Evolutionary conservation across 2,113 vertebrate species (phyloP), one percentile per base, ranked within the genome.

Genomic region (Alethe castanea): DNA sequence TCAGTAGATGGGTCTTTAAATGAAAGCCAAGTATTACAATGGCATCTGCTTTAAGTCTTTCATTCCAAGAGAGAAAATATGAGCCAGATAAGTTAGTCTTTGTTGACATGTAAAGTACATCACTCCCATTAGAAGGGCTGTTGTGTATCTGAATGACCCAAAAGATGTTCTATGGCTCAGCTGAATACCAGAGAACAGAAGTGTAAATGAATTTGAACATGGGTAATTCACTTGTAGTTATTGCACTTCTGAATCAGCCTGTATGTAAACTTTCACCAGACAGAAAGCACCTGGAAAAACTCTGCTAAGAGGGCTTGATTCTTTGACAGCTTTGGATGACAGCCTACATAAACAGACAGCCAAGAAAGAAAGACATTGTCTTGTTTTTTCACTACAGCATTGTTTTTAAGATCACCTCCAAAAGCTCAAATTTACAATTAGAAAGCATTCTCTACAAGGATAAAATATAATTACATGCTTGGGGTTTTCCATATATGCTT

Each of bases 11-110:
- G 59, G 47, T 95, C 90, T 91, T 94, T 69, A 88, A 92, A 91
- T 89, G 50, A 96, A 93, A 97, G 92, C 96, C 94, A 97, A 95
- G 64, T 73, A 87, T 92, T 80, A 93, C 81, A 96, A 97, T 83
- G 79, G 73, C 86, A 95, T 95, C 79, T 95, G 78, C 95, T 95
- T 94, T 96, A 92, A 94, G 69, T 84, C 87, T 93, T 97, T 64
- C 65, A 65, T 94, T 97, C 92, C 96, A 96, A 88, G 79, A 91
- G 36, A 71, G 73, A 96, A 96, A 96, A 94, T 25, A 60, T 13
- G 56, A 90, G 92, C 95, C 90, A 97, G 91, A 94, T 82, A 95
- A 96, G 90, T 94, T 91, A 94, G 92, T 81, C 95, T 93, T 77
- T 96, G 85, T 94, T 93, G 88, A 94, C 94, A 95, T 95, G 82